Conservation (phyloP, 1,140 invertebrate genomes). For the Rhagoletis pomonella region DNA sequence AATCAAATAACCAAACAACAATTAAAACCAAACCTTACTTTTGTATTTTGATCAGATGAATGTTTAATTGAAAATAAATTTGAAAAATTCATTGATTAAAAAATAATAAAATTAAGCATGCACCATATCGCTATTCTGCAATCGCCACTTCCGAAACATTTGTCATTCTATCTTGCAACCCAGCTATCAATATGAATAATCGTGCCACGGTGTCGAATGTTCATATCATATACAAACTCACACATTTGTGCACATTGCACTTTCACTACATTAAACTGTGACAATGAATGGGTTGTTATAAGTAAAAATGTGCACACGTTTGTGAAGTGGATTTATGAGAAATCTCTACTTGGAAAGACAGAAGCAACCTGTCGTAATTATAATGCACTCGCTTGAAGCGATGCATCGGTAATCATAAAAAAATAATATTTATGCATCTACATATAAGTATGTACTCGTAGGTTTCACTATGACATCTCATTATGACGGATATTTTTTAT, state of each 20-base stretch:
- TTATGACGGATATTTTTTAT: too few relatives aligned
- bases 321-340: background rate
- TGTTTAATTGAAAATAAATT: background rate
- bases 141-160: conserved; percentile 21
- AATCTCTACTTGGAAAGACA: background rate
- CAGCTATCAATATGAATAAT: conserved; percentile 24
- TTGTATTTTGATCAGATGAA: too few relatives aligned
- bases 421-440: background rate
- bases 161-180: conserved; percentile 2
- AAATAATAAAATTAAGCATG: background rate
- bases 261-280: conserved; percentile 22
- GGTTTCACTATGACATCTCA: too few relatives aligned
- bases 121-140: background rate
- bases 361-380: background rate
- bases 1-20: too few relatives aligned
- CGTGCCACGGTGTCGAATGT: background rate
- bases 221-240: background rate
- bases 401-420: background rate
- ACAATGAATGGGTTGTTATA: conserved; percentile 11
- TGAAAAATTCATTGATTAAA: background rate
- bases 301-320: background rate
- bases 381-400: background rate
- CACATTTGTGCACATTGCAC: background rate
- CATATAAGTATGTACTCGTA: background rate
- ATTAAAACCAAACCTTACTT: too few relatives aligned